Evolutionary conservation across 2,797 vertebrate species (phyloP), one percentile per base, ranked within the genome.

Genomic region (Sebastes itinus): DNA sequence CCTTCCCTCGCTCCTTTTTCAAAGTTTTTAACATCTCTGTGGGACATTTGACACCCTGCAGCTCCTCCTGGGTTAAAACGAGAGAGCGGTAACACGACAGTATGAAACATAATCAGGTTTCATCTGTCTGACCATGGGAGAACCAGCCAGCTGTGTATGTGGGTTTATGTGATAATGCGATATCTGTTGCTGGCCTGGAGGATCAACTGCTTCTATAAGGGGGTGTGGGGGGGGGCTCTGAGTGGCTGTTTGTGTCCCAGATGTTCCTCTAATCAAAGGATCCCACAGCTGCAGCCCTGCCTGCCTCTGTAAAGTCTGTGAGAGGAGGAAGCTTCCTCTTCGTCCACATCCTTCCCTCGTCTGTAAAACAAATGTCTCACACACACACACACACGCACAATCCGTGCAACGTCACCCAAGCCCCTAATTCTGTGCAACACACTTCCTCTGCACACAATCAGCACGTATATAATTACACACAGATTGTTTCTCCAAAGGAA

Each of bases 371-470:
- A 93, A 92, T 75, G 90, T 83, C 84, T 83, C 20, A 33, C 55
- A 64, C 70, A 81, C 77, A 72, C 78, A 27, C 63, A 49, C 10
- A 30, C 65, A n/a, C 25, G 28, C 23, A n/a, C 49, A 63, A 22
- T 85, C 79, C 61, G 12, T 49, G 75, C 81, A 79, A 89, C 77
- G 75, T 92, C 88, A 85, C 82, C 81, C 88, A 64, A 85, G 89
- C 83, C 81, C 80, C 91, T 78, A 80, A 92, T 93, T 92, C 92
- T 81, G 91, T 86, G 89, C 87, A 86, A 62, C 86, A 85, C 84
- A 89, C 88, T 95, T 95, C 94, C 94, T 94, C 80, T 87, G 80
- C 77, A 92, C 90, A 95, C 94, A 96, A 94, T 95, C 92, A 92
- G 88, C 62, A 76, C 69, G 58, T 80, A 92, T 94, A 94, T 95